Evolutionary conservation across 2,888 invertebrate genomes (phyloP).

Genomic region (Hydraecia micacea): DNA sequence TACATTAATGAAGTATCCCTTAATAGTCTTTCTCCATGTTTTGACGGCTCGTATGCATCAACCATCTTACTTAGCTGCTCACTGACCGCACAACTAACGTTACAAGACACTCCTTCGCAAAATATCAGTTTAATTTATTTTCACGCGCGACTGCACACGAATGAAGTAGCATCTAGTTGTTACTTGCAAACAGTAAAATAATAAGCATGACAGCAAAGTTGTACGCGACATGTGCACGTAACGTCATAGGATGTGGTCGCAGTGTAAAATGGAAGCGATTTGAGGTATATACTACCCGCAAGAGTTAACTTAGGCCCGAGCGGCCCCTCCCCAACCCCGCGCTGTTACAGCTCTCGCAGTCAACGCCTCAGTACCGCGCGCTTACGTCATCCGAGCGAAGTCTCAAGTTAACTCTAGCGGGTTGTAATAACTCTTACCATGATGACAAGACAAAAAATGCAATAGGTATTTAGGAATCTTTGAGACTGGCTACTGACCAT

Average conservation of each 20-base stretch:
- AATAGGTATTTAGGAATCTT: background rate
- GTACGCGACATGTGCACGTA: constrained; percentile 53
- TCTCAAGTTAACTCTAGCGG: background rate
- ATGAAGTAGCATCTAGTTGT: constrained; percentile 38
- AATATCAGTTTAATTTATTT: constrained; percentile 50
- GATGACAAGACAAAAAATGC: background rate
- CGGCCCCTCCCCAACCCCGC: background rate
- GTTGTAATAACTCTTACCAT: background rate
- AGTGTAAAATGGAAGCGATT: constrained; percentile 20
- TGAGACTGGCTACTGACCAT: background rate
- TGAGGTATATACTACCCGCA: background rate
- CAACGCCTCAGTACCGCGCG: background rate
- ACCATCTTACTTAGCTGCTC: background rate
- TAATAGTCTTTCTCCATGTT: too few species aligned
- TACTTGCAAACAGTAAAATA: constrained; percentile 64
- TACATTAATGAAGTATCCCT: too few species aligned
- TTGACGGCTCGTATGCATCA: background rate
- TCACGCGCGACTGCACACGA: constrained; percentile 27
- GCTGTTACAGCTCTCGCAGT: background rate
- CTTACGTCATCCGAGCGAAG: background rate
- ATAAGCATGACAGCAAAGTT: constrained; percentile 64
- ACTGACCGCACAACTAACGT: background rate
- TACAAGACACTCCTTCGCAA: background rate
- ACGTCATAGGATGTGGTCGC: constrained; percentile 18
- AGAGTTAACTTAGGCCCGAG: background rate